Conservation (phyloP, 2,797 vertebrate genomes). For the Peromyscus eremicus region DNA sequence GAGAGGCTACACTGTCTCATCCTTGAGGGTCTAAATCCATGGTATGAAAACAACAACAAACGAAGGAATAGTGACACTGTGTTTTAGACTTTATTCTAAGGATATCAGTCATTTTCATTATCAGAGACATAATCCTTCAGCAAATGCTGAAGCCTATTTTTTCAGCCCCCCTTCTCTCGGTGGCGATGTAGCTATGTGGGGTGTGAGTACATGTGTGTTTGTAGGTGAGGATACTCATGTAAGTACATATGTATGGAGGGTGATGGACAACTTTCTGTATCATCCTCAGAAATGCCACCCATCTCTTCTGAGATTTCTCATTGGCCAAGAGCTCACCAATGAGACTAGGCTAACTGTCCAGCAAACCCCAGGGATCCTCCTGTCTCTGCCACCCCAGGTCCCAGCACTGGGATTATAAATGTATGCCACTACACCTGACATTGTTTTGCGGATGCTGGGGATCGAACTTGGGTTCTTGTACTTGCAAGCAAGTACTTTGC, state of each 20-base stretch:
- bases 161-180: not conserved
- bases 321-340: not conserved
- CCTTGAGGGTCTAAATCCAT: too few species aligned
- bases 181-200: not conserved
- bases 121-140: not conserved
- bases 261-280: not conserved
- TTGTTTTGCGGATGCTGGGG: not conserved
- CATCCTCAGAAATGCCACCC: not conserved
- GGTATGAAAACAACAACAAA: not conserved
- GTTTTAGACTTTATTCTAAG: conserved; percentile 32
- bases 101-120: not conserved
- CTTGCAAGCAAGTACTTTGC: not conserved
- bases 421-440: not conserved
- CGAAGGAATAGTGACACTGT: not conserved
- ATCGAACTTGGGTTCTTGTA: not conserved
- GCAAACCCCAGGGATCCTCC: not conserved
- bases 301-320: not conserved
- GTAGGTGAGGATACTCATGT: too few species aligned
- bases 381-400: not conserved
- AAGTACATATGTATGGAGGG: not conserved
- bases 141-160: not conserved
- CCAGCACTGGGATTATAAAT: too few species aligned
- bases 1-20: not conserved
- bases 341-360: not conserved
- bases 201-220: too few species aligned